phyloP scores from a whole-genome alignment of 2,113 vertebrate genomes.

The Chaetodon auriga region DNA sequence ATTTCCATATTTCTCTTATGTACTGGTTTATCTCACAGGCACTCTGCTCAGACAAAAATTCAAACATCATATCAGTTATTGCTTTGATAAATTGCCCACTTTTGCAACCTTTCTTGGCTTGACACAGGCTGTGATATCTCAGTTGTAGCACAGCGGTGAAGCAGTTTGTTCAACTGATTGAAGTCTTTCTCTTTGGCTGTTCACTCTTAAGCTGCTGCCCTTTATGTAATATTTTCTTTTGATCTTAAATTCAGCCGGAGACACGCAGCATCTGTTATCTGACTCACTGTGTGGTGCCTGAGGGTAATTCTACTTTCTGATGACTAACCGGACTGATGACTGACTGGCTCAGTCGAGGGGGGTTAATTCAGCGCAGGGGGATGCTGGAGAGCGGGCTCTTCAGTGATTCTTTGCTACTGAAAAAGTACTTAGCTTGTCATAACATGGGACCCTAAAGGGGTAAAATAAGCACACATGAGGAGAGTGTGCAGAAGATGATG shows the following conservation, averaged over 20 bases:
- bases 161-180: not conserved
- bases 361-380: constrained; percentile 48
- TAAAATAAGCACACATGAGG: not conserved
- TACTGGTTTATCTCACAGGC: not conserved
- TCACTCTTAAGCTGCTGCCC: constrained; percentile 10
- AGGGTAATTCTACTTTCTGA: constrained; percentile 26
- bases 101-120: not conserved
- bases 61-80: not conserved
- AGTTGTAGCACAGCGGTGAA: not conserved
- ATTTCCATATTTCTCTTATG: not conserved
- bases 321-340: constrained; percentile 40
- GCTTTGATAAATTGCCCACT: not conserved
- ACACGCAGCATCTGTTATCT: constrained; percentile 39
- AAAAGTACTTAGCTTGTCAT: constrained; percentile 26
- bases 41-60: not conserved
- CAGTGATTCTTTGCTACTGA: constrained; percentile 41
- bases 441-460: constrained; percentile 7
- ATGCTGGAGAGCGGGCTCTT: constrained; percentile 54
- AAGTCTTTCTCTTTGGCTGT: constrained; percentile 21
- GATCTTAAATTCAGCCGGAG: constrained; percentile 23
- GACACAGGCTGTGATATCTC: not conserved
- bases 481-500: not conserved
- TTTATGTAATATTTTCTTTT: constrained; percentile 22
- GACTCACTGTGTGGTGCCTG: constrained; percentile 41
- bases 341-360: constrained; percentile 17